Evolutionary conservation across 2,797 vertebrate genomes (phyloP), one percentile per base, ranked within the genome.

Genomic region (Hoplostethus mediterraneus): DNA sequence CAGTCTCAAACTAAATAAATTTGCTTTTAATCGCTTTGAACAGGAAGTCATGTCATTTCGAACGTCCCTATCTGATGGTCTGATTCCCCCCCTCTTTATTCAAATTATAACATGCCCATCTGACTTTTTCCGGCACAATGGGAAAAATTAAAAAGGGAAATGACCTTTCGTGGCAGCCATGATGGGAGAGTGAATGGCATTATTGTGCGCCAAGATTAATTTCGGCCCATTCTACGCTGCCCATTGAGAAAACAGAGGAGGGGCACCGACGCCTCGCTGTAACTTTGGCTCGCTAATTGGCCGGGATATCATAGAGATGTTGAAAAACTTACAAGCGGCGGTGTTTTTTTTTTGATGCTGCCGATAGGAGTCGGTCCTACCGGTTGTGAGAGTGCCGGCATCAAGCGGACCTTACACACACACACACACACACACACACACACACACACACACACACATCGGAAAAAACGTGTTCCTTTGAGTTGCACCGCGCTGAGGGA

Each of bases 41-140:
- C 93, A 93, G 93, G 91, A 95, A 94, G 92, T 91, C 93, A 92
- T 93, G 93, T 94, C 92, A 94, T 94, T 95, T 94, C 89, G 84
- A 94, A 93, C 91, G 93, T 92, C 73, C 92, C 82, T 93, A 95
- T 95, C 93, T 93, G 94, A 95, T 95, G 90, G 93, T 92, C 93
- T 92, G 94, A 95, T 95, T 95, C 90, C 78, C 84, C 90, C 21
- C 21, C 21, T 91, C 93, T 95, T 95, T 94, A 94, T 94, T 95
- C 93, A 94, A 95, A 95, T 95, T 95, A 95, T 87, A 95, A 95
- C 94, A 94, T 93, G 94, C 89, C 93, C 93, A 94, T 95, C 94
- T 95, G 94, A 94, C 93, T 94, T 94, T 94, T 93, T 21, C 73
- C 85, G 64, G 87, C 92, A 95, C 93, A 95, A 95, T 94, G 90